phyloP scores from a whole-genome alignment of 2,888 invertebrate species.

The Andrena hattorfiana region DNA sequence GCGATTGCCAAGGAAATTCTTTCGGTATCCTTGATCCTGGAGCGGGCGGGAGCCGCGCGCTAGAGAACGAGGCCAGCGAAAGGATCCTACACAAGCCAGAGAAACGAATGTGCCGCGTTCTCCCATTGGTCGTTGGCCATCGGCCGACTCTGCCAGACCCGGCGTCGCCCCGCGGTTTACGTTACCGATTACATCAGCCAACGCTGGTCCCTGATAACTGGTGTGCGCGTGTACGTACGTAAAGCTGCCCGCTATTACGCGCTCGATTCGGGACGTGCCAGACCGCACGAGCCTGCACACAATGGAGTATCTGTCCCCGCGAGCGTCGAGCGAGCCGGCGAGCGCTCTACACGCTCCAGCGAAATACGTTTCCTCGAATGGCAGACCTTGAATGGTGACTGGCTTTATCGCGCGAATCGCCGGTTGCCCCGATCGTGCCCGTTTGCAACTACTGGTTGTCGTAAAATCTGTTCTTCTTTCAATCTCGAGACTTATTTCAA shows the following conservation, averaged over 20 bases:
- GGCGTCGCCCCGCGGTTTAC: slow-evolving; percentile 72
- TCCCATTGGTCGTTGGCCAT: slow-evolving; percentile 65
- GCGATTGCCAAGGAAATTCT: slow-evolving; percentile 32
- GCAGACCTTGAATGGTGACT: slow-evolving; percentile 64
- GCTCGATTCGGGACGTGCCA: slow-evolving; percentile 32
- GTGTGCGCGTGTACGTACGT: background rate
- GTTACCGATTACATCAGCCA: slow-evolving; percentile 61
- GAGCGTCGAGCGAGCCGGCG: background rate
- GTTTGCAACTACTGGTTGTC: background rate
- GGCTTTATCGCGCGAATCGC: slow-evolving; percentile 47
- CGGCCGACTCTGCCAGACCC: slow-evolving; percentile 72
- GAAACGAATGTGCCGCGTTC: slow-evolving; percentile 48
- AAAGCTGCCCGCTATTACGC: slow-evolving; percentile 47
- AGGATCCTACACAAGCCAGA: slow-evolving; percentile 34
- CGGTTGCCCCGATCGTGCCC: slow-evolving; percentile 1
- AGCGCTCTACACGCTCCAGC: slow-evolving; percentile 1
- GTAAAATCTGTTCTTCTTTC: background rate
- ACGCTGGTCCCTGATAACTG: slow-evolving; percentile 30
- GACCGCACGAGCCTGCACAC: slow-evolving; percentile 2
- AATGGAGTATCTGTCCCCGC: slow-evolving; percentile 9
- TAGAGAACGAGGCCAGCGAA: slow-evolving; percentile 57
- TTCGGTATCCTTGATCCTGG: slow-evolving; percentile 68
- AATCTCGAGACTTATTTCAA: background rate
- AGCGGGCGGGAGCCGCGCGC: slow-evolving; percentile 10
- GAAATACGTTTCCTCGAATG: slow-evolving; percentile 42